These are phyloP conservation scores for Passer domesticus DNA, from an alignment of 2,113 vertebrate species.

Conservation along the genomic window DNA sequence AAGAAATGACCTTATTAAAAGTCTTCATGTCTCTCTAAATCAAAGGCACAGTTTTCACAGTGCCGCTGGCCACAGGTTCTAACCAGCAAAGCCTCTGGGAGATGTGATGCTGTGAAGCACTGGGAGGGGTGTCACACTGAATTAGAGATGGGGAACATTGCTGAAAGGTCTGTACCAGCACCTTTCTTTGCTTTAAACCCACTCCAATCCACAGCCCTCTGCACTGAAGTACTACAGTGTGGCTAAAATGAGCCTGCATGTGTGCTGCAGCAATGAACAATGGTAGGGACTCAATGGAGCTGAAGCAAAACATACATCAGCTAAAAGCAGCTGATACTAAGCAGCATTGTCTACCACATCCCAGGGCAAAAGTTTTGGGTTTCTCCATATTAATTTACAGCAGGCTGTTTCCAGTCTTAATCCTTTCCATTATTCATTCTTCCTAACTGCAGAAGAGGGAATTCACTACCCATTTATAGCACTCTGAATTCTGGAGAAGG, in stretches of 20 bases:
- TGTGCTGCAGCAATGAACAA: fast-evolving
- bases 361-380: neutral
- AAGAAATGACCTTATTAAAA: conserved; percentile 57
- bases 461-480: neutral
- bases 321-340: neutral
- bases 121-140: neutral
- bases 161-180: neutral
- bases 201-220: neutral
- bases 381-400: neutral
- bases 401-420: neutral
- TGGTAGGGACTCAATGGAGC: neutral
- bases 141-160: neutral
- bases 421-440: neutral
- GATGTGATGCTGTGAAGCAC: neutral
- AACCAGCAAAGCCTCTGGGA: neutral
- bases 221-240: neutral
- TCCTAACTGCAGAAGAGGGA: neutral
- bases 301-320: neutral
- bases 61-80: neutral
- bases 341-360: neutral
- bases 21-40: conserved; percentile 35
- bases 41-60: neutral
- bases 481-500: neutral
- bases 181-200: neutral
- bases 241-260: neutral